Conservation (phyloP, 1,140 invertebrate species). For the Heterodera schachtii region DNA sequence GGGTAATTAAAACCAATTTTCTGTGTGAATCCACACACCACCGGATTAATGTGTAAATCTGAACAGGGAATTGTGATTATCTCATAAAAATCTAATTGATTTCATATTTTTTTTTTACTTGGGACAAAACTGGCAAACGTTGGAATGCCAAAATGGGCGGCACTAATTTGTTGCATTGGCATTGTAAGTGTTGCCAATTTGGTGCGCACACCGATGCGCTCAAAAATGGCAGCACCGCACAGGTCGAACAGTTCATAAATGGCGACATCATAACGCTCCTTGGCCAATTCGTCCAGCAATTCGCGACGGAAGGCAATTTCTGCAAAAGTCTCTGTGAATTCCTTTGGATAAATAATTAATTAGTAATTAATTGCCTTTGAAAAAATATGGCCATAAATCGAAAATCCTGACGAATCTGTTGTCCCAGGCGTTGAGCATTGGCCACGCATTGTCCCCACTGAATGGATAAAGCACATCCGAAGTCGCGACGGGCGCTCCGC, state of each 20-base stretch:
- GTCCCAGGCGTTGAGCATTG: neutral
- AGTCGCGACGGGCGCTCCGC: neutral
- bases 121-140: conserved; percentile 32
- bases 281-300: neutral
- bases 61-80: neutral
- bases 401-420: neutral
- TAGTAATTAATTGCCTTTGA: neutral
- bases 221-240: conserved; percentile 30
- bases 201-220: conserved; percentile 32
- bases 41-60: neutral
- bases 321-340: neutral
- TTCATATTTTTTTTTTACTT: conserved; percentile 13
- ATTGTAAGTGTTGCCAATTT: conserved; percentile 29
- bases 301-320: neutral
- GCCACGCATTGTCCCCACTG: neutral
- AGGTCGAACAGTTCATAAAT: conserved; percentile 27
- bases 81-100: neutral
- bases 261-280: conserved; percentile 32
- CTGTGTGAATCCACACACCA: neutral
- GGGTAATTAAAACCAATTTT: no score
- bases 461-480: neutral
- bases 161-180: conserved; percentile 25
- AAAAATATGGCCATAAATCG: neutral
- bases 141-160: conserved; percentile 27
- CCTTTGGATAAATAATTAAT: neutral